Conservation (phyloP, 1,140 invertebrate genomes). For the Drosophila carrolli region DNA sequence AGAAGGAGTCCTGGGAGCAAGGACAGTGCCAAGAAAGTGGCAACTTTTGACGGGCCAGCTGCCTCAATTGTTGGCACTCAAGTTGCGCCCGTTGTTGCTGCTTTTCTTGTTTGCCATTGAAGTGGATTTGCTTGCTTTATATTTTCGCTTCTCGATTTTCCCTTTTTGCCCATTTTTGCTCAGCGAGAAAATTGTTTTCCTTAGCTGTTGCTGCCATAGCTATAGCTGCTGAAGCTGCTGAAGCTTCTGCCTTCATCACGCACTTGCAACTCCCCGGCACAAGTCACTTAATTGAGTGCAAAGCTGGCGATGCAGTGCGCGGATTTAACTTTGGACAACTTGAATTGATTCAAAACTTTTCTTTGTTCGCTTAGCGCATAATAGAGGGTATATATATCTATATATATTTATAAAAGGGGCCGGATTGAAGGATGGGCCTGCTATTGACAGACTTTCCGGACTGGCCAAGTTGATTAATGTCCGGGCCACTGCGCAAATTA, state of each 20-base stretch:
- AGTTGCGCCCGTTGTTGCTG: constrained; percentile 40
- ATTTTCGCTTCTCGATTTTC: constrained; percentile 36
- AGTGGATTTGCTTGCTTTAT: constrained; percentile 75
- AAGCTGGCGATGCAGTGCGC: constrained; percentile 66
- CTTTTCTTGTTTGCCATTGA: constrained; percentile 36
- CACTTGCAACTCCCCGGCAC: constrained; percentile 45
- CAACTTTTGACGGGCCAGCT: constrained; percentile 79
- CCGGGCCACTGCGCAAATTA: constrained; percentile 55
- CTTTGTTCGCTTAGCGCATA: constrained; percentile 66
- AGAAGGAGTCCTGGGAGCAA: constrained; percentile 11
- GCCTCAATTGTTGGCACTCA: constrained; percentile 78
- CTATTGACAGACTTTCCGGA: constrained; percentile 60
- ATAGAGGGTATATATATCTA: constrained; percentile 12
- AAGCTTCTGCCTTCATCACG: constrained; percentile 33
- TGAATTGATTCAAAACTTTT: constrained; percentile 83
- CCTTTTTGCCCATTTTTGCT: background rate
- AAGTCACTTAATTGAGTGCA: constrained; percentile 81
- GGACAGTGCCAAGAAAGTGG: constrained; percentile 67
- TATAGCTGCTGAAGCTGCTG: background rate
- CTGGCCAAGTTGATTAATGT: constrained; percentile 55
- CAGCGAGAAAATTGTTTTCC: constrained; percentile 70
- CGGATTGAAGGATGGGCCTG: constrained; percentile 23
- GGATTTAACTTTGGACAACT: constrained; percentile 81
- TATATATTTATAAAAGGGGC: background rate
- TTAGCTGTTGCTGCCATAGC: constrained; percentile 47